Conservation (phyloP, 2,797 vertebrate species). For the Ceryle rudis region DNA sequence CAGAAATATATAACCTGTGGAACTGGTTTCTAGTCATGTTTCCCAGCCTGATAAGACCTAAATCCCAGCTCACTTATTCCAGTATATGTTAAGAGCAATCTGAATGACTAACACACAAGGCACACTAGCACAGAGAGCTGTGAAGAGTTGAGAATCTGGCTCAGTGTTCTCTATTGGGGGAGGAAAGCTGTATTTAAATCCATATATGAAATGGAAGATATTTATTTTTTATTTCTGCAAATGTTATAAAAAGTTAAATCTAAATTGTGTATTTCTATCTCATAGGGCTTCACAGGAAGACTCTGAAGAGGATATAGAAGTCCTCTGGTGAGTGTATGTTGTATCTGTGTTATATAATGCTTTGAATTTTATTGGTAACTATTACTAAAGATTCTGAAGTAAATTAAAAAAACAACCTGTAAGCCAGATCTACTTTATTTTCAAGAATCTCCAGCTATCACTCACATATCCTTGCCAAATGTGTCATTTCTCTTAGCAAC, state of each 20-base stretch:
- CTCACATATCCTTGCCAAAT: conserved; percentile 42
- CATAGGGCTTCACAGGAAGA: neutral
- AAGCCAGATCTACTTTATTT: conserved; percentile 59
- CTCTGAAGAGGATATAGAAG: neutral
- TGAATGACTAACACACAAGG: neutral
- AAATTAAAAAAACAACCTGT: conserved; percentile 22
- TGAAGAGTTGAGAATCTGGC: conserved; percentile 6
- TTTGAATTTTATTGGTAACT: conserved; percentile 20
- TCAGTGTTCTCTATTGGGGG: neutral
- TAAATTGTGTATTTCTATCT: neutral
- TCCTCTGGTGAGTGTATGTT: neutral
- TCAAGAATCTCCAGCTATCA: conserved; percentile 50
- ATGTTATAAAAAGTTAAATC: neutral
- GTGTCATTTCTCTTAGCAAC: conserved; percentile 67
- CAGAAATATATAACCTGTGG: neutral
- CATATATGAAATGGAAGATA: neutral
- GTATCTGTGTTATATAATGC: conserved; percentile 17
- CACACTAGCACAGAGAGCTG: neutral
- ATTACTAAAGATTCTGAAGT: conserved; percentile 38
- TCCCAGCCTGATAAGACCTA: neutral
- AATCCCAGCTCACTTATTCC: neutral
- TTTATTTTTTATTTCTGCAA: neutral
- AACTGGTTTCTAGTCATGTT: neutral
- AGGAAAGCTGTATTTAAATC: conserved; percentile 12
- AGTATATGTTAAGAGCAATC: neutral